Evolutionary conservation across 2,113 vertebrate genomes (phyloP).

Genomic region (Morphnarchus princeps): DNA sequence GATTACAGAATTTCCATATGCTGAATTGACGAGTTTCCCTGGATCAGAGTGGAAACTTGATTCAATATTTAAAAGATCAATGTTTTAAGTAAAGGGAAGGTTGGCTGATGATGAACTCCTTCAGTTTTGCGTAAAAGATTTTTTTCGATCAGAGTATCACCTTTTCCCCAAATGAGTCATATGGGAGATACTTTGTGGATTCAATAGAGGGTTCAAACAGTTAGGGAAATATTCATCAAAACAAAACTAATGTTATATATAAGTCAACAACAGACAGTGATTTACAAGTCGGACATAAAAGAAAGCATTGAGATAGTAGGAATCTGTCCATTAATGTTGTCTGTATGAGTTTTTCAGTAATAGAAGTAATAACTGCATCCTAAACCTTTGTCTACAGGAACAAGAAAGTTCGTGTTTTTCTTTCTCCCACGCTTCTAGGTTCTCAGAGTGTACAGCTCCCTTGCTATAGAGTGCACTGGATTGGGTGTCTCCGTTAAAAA

Average conservation of each 20-base stretch:
- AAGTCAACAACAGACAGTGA: neutral
- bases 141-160: neutral
- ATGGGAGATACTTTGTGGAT: neutral
- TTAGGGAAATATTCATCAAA: neutral
- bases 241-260: neutral
- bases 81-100: neutral
- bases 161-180: neutral
- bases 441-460: neutral
- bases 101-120: neutral
- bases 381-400: neutral
- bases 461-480: neutral
- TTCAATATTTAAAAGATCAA: neutral
- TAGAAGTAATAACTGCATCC: neutral
- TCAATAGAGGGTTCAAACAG: neutral
- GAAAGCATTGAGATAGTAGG: neutral
- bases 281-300: neutral
- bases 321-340: neutral
- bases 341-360: neutral
- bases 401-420: neutral
- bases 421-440: neutral
- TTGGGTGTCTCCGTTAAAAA: neutral
- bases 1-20: neutral
- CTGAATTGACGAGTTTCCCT: neutral
- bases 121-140: neutral
- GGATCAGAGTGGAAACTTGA: neutral